Evolutionary conservation across 2,888 invertebrate species (phyloP).

Genomic region (Strigamia maritima): DNA sequence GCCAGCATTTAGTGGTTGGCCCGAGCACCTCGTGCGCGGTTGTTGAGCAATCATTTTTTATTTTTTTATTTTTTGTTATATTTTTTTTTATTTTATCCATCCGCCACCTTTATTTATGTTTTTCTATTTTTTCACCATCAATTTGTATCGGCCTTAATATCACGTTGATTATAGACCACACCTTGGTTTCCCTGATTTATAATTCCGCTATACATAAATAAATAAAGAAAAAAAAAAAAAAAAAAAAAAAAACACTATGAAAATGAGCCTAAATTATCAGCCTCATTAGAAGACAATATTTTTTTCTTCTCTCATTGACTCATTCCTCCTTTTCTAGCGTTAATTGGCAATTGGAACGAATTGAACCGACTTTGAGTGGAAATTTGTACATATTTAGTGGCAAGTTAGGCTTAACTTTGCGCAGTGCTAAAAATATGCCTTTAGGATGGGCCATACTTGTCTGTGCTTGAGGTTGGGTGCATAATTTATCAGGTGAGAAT

Average conservation of each 20-base stretch:
- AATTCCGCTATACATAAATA: not conserved
- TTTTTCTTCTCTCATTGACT: not conserved
- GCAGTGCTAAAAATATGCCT: not conserved
- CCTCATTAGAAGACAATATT: not conserved
- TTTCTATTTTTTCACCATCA: not conserved
- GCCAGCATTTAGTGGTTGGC: constrained; percentile 18
- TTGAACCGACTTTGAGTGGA: not conserved
- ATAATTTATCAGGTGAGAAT: constrained; percentile 34
- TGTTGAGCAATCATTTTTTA: not conserved
- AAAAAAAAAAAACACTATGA: too few relatives aligned
- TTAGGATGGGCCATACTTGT: not conserved
- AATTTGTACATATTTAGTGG: not conserved
- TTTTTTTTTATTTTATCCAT: not conserved
- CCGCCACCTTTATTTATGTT: not conserved
- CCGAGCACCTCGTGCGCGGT: not conserved
- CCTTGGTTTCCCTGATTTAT: not conserved
- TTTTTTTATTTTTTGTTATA: not conserved
- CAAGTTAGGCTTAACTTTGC: not conserved
- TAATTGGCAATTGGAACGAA: constrained; percentile 27
- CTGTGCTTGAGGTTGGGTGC: constrained; percentile 11
- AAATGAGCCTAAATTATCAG: not conserved
- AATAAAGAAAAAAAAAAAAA: not conserved
- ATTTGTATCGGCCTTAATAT: not conserved
- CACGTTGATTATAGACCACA: not conserved
- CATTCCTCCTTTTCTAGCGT: not conserved